Evolutionary conservation across 2,888 invertebrate species (phyloP).

Genomic region (Lochmaea crataegi): DNA sequence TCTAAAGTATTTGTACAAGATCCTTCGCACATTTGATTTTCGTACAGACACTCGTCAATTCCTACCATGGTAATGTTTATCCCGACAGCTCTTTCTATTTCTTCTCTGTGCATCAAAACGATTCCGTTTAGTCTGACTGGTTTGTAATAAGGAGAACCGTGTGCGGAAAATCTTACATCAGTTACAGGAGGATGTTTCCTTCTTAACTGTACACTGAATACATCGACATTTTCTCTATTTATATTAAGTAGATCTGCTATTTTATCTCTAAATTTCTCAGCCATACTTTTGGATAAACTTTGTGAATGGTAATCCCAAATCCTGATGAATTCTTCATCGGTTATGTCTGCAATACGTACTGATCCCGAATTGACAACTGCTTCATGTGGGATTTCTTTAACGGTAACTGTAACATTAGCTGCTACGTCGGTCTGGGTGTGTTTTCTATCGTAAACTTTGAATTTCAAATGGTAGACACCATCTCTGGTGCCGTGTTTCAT

Average conservation of each 20-base stretch:
- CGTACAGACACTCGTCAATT: slow-evolving; percentile 95
- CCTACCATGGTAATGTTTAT: slow-evolving; percentile 98
- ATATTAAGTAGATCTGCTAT: slow-evolving; percentile 87
- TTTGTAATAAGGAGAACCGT: slow-evolving; percentile 95
- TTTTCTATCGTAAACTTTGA: slow-evolving; percentile 91
- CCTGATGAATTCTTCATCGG: slow-evolving; percentile 95
- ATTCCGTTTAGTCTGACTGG: slow-evolving; percentile 94
- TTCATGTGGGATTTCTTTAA: slow-evolving; percentile 94
- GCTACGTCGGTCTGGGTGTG: slow-evolving; percentile 95
- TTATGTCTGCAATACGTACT: slow-evolving; percentile 90
- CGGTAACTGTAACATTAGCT: slow-evolving; percentile 95
- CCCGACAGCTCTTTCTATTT: slow-evolving; percentile 94
- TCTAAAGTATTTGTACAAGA: slow-evolving; percentile 95
- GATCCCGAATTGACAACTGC: slow-evolving; percentile 97
- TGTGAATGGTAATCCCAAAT: slow-evolving; percentile 90
- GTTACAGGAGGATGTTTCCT: slow-evolving; percentile 89
- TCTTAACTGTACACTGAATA: slow-evolving; percentile 94
- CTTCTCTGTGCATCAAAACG: slow-evolving; percentile 91
- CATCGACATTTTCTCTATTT: slow-evolving; percentile 90
- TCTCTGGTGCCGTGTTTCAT: slow-evolving; percentile 94
- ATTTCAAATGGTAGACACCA: slow-evolving; percentile 83
- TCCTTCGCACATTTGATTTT: slow-evolving; percentile 95
- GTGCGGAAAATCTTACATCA: slow-evolving; percentile 93
- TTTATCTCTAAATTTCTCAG: slow-evolving; percentile 90
- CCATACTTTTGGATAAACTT: slow-evolving; percentile 85